phyloP scores from a whole-genome alignment of 2,888 invertebrate genomes.

The Perizoma flavofasciatum region DNA sequence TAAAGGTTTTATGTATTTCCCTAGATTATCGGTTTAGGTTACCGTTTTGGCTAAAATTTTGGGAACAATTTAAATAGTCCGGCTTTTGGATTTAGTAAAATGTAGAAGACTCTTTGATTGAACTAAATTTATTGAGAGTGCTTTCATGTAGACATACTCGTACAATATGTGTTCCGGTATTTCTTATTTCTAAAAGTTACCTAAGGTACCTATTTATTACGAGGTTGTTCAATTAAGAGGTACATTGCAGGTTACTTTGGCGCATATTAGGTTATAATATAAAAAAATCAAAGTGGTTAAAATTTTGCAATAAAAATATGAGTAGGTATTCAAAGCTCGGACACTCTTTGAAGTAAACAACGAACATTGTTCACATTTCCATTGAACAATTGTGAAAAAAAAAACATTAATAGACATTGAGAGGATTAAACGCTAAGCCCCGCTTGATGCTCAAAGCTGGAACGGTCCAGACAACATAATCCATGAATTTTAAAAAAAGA shows the following conservation, averaged over 20 bases:
- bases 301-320: constrained; percentile 20
- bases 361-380: constrained; percentile 28
- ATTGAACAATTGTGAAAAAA: constrained; percentile 13
- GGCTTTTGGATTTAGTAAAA: too few species aligned
- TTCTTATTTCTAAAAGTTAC: not conserved
- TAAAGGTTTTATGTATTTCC: too few species aligned
- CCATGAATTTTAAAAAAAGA: too few species aligned
- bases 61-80: too few species aligned
- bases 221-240: constrained; percentile 1
- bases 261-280: constrained; percentile 12
- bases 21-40: too few species aligned
- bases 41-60: too few species aligned
- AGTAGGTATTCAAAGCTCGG: constrained; percentile 18
- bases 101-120: too few species aligned
- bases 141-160: not conserved
- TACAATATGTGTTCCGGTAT: not conserved
- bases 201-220: not conserved
- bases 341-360: constrained; percentile 25
- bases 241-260: not conserved
- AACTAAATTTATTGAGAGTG: too few species aligned
- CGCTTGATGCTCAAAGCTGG: not conserved
- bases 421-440: not conserved
- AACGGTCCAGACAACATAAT: too few species aligned
- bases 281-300: constrained; percentile 15
- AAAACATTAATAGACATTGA: not conserved